Evolutionary conservation across 2,797 vertebrate genomes (phyloP).

Genomic region (Gymnoscopelus braueri): DNA sequence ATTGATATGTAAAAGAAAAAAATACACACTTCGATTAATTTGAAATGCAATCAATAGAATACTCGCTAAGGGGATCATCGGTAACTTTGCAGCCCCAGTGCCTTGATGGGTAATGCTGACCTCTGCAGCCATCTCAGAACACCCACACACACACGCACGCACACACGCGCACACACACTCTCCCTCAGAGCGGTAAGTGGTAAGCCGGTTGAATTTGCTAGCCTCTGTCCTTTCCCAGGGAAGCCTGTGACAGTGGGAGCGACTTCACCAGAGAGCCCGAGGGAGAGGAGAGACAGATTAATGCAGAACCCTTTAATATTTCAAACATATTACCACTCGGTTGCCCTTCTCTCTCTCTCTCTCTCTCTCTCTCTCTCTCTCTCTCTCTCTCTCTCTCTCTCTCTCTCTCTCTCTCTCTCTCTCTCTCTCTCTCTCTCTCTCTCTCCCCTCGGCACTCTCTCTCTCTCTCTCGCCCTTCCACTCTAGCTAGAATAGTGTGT

Average conservation of each 20-base stretch:
- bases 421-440: conserved; percentile 42
- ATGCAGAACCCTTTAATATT: conserved; percentile 83
- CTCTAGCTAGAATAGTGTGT: conserved; percentile 46
- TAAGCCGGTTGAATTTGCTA: conserved; percentile 41
- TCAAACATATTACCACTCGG: conserved; percentile 80
- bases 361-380: conserved; percentile 16
- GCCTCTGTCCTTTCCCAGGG: conserved; percentile 69
- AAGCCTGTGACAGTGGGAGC: conserved; percentile 69
- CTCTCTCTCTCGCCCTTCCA: conserved; percentile 44
- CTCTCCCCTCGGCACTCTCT: conserved; percentile 11
- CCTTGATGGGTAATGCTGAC: background rate
- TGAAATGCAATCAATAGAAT: no score
- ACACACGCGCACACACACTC: no score
- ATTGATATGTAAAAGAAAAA: no score
- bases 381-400: conserved; percentile 7
- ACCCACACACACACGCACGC: conserved; percentile 10
- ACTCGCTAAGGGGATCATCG: no score
- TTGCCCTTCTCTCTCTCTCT: conserved; percentile 35
- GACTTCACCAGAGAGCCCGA: conserved; percentile 67
- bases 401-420: background rate
- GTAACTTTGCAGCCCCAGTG: no score
- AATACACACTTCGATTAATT: no score
- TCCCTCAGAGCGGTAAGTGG: conserved; percentile 18
- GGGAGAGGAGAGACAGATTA: conserved; percentile 81
- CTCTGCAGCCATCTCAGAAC: conserved; percentile 50